phyloP scores from a whole-genome alignment of 2,888 invertebrate genomes.

The Pandemis cinnamomeana region DNA sequence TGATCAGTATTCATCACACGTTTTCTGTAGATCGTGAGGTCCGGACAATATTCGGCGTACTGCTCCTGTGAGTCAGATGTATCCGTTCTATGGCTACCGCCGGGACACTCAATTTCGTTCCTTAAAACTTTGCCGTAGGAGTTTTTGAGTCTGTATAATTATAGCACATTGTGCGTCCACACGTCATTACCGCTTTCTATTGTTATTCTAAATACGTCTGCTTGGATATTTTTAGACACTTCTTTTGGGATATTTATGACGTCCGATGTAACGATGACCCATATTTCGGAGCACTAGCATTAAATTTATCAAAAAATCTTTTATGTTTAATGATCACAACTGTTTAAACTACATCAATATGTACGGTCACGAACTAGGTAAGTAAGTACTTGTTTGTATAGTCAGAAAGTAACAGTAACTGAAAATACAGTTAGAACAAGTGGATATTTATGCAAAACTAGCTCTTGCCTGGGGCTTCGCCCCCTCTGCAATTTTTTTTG shows the following conservation, averaged over 20 bases:
- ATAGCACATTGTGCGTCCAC: slow-evolving; percentile 38
- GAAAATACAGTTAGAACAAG: not conserved
- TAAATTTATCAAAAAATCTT: slow-evolving; percentile 27
- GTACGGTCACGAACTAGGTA: slow-evolving; percentile 17
- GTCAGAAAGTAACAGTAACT: slow-evolving; percentile 2
- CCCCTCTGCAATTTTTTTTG: no score
- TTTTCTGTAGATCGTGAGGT: slow-evolving; percentile 61
- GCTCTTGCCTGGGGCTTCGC: no score
- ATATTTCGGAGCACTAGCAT: slow-evolving; percentile 49
- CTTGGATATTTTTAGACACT: slow-evolving; percentile 60
- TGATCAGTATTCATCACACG: slow-evolving; percentile 66
- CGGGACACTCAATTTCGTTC: slow-evolving; percentile 19
- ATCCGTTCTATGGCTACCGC: slow-evolving; percentile 53
- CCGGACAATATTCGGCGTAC: slow-evolving; percentile 65
- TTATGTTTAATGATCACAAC: slow-evolving; percentile 30
- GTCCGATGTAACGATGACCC: slow-evolving; percentile 60
- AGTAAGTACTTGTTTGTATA: not conserved
- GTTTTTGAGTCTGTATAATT: not conserved
- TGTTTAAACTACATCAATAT: slow-evolving; percentile 17
- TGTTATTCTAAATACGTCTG: slow-evolving; percentile 66
- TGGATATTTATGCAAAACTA: not conserved
- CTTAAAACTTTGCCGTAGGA: slow-evolving; percentile 19
- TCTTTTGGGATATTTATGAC: slow-evolving; percentile 59
- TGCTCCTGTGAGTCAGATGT: slow-evolving; percentile 76
- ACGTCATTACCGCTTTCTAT: slow-evolving; percentile 57